These are phyloP conservation scores for Oreotrochilus melanogaster DNA, from an alignment of 2,113 vertebrate species.

Conservation along the genomic window DNA sequence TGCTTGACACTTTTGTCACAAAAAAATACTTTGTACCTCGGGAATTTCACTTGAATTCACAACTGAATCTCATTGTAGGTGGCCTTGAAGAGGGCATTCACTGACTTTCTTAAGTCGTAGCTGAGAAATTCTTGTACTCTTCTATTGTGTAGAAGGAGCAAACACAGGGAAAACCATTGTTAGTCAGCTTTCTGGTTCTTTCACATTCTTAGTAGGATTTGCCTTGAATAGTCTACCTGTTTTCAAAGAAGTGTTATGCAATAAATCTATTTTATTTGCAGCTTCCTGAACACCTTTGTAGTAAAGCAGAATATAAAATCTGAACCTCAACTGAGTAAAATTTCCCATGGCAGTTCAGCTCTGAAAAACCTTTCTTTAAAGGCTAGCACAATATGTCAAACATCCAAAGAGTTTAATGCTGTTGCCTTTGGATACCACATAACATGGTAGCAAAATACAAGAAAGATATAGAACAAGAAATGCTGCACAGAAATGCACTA, in stretches of 20 bases:
- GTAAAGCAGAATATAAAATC: constrained; percentile 11
- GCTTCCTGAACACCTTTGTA: background rate
- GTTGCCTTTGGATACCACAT: constrained; percentile 57
- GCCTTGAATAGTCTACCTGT: background rate
- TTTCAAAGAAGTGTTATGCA: background rate
- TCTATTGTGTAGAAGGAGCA: background rate
- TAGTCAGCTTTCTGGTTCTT: background rate
- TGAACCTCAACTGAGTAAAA: constrained; percentile 10
- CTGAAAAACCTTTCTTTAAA: constrained; percentile 22
- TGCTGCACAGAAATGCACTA: constrained; percentile 44
- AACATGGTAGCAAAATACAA: constrained; percentile 26
- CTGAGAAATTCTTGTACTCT: background rate
- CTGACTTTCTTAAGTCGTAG: background rate
- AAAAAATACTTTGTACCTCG: background rate
- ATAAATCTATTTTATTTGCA: constrained; percentile 1
- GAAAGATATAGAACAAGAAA: constrained; percentile 49
- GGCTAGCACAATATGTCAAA: background rate
- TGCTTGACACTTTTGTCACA: background rate
- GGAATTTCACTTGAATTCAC: background rate
- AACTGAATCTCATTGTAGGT: background rate
- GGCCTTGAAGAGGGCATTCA: background rate
- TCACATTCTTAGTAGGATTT: background rate
- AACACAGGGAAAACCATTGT: background rate
- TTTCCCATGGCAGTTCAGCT: constrained; percentile 7
- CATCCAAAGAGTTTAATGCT: background rate